Base-by-base conservation (phyloP, 2,888 invertebrate genomes). In the Sesamia inferens region DNA sequence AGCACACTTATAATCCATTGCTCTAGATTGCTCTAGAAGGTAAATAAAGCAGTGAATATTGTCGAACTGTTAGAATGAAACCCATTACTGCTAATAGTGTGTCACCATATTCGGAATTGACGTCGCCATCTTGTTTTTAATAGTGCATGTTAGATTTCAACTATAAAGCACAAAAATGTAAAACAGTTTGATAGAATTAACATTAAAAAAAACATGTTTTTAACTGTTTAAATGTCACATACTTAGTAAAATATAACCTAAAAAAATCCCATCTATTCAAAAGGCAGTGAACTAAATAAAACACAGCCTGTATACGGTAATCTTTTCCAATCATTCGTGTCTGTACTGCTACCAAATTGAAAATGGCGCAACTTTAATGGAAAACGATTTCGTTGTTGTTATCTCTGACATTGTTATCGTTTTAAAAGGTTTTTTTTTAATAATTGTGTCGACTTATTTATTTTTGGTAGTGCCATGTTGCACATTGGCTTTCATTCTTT, bases 311-410 rank as follows among this genome's bases (percentile, higher is more conserved):
- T 89, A 85, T 77, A 83, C 72, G 78, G 80, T 88, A 88, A 88
- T 90, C 87, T 86, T 82, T 87, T 78, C 78, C 81, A 84, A 79
- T 85, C 83, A 87, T 86, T 87, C 85, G 83, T 86, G 85, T 84
- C 83, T 72, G 82, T 83, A 68, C 84, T 76, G 84, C 85, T 87
- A 81, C 74, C 82, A 88, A 90, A 89, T 87, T 88, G 89, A 85
- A 88, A 90, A 88, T 88, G 81, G 86, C 68, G 79, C 77, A 86
- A 90, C 75, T 90, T 87, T 85, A 89, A 89, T 89, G 85, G 84
- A 82, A 86, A 87, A 76, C 81, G 82, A 68, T 68, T 76, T 69
- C 31, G 62, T 65, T 71, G 66, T 66, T 76, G 72, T 76, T 81
- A 77, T 78, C 81, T 78, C 19, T 75, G 72, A 72, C 71, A 70